These are phyloP conservation scores for Pteromalus puparum DNA, from an alignment of 1,140 invertebrate genomes.

Conservation along the genomic window DNA sequence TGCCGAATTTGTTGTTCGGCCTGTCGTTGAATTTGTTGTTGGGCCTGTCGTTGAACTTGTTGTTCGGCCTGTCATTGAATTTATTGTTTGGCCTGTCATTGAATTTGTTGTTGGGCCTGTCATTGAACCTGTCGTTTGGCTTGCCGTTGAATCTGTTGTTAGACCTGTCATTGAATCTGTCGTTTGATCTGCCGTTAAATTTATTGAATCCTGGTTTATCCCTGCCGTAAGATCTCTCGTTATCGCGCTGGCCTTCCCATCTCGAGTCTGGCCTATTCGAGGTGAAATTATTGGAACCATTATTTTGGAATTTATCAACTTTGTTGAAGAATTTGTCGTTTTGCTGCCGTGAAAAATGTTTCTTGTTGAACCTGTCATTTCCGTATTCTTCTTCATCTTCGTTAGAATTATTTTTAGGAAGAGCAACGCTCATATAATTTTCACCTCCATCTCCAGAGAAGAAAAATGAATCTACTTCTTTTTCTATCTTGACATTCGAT, in stretches of 20 bases:
- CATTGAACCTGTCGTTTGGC: background rate
- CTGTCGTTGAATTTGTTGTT: background rate
- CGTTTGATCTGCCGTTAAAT: constrained; percentile 14
- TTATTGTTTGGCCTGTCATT: background rate
- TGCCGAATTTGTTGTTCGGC: background rate
- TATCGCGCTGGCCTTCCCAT: background rate
- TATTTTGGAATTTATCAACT: constrained; percentile 33
- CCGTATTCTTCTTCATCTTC: constrained; percentile 30
- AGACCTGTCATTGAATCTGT: background rate
- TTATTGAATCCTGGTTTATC: background rate
- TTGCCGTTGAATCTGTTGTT: background rate
- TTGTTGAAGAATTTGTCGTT: constrained; percentile 52
- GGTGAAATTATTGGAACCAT: constrained; percentile 27
- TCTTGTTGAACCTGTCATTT: constrained; percentile 37
- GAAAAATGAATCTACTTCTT: constrained; percentile 66
- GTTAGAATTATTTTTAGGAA: constrained; percentile 48
- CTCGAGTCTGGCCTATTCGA: constrained; percentile 18
- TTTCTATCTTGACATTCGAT: constrained; percentile 49
- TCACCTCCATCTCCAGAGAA: constrained; percentile 57
- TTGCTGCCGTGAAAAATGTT: constrained; percentile 32
- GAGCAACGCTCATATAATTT: constrained; percentile 59
- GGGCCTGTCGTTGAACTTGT: background rate
- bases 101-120: background rate
- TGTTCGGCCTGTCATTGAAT: background rate
- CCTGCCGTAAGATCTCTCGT: background rate